Evolutionary conservation across 2,113 vertebrate species (phyloP).

Genomic region (Oryzias curvinotus): DNA sequence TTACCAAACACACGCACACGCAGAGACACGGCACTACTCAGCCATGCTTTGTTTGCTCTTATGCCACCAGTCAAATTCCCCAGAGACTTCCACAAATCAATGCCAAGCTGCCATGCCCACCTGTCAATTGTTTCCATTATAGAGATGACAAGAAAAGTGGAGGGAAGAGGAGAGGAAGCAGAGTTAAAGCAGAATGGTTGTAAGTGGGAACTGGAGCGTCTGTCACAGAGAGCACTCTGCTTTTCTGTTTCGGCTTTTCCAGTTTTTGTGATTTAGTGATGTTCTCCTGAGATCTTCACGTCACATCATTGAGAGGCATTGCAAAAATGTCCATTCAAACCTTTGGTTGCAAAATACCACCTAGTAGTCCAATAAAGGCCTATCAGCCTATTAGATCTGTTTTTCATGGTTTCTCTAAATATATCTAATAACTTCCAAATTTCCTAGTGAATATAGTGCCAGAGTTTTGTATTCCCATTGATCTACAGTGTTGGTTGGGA

Average conservation of each 20-base stretch:
- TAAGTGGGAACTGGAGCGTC: not conserved
- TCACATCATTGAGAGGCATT: slow-evolving; percentile 27
- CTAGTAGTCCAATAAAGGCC: no score
- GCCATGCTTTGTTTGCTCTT: slow-evolving; percentile 9
- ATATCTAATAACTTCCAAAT: no score
- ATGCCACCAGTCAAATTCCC: slow-evolving; percentile 17
- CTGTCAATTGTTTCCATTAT: slow-evolving; percentile 43
- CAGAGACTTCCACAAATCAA: slow-evolving; percentile 41
- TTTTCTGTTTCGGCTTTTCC: slow-evolving; percentile 6
- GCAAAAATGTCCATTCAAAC: slow-evolving; percentile 22
- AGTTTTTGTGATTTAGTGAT: slow-evolving; percentile 11
- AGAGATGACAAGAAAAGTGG: slow-evolving; percentile 20
- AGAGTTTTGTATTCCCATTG: not conserved
- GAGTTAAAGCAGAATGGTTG: slow-evolving; percentile 3
- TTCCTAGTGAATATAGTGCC: not conserved
- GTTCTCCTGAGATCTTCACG: slow-evolving; percentile 4
- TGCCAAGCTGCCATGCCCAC: slow-evolving; percentile 47
- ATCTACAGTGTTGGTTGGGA: not conserved
- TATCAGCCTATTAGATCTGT: no score
- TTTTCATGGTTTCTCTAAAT: no score
- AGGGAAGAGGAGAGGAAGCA: slow-evolving; percentile 6
- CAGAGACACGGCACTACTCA: slow-evolving; percentile 6
- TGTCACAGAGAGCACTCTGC: not conserved
- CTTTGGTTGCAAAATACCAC: not conserved
- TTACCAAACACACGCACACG: slow-evolving; percentile 14